These are phyloP conservation scores for Oxystoma pomonae DNA, from an alignment of 2,888 invertebrate genomes.

Conservation along the genomic window DNA sequence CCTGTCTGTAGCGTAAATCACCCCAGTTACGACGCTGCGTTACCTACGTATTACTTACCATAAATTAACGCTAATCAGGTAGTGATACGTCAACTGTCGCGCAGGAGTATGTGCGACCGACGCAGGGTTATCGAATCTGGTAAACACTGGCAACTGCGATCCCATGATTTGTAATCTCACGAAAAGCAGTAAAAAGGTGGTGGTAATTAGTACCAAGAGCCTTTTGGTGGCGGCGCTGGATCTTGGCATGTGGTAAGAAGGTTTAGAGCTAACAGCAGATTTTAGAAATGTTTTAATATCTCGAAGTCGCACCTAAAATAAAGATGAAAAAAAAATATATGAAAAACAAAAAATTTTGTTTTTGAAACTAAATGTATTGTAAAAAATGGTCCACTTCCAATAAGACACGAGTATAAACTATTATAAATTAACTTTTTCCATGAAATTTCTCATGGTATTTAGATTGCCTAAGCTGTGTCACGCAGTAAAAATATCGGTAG, in stretches of 20 bases:
- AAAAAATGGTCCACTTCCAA: too few species aligned
- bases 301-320: constrained; percentile 49
- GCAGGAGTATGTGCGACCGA: constrained; percentile 80
- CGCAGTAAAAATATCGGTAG: too few species aligned
- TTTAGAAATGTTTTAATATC: constrained; percentile 50
- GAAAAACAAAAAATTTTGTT: too few species aligned
- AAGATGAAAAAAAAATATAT: constrained; percentile 7
- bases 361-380: too few species aligned
- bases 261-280: constrained; percentile 52
- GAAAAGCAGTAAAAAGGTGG: constrained; percentile 75
- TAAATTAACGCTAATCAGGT: constrained; percentile 84
- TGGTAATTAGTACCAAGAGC: constrained; percentile 72
- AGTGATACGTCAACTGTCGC: constrained; percentile 89
- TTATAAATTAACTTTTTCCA: too few species aligned
- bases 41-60: constrained; percentile 56
- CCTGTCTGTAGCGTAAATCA: too few species aligned
- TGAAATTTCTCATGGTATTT: too few species aligned
- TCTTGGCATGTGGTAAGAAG: constrained; percentile 53
- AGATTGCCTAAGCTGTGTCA: too few species aligned
- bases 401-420: too few species aligned
- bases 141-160: constrained; percentile 92
- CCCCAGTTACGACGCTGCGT: too few species aligned
- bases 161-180: constrained; percentile 93
- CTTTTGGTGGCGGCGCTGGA: constrained; percentile 70
- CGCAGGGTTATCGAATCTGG: constrained; percentile 96